These are phyloP conservation scores for Acanthoscelides obtectus DNA, from an alignment of 2,888 invertebrate genomes.

Conservation along the genomic window DNA sequence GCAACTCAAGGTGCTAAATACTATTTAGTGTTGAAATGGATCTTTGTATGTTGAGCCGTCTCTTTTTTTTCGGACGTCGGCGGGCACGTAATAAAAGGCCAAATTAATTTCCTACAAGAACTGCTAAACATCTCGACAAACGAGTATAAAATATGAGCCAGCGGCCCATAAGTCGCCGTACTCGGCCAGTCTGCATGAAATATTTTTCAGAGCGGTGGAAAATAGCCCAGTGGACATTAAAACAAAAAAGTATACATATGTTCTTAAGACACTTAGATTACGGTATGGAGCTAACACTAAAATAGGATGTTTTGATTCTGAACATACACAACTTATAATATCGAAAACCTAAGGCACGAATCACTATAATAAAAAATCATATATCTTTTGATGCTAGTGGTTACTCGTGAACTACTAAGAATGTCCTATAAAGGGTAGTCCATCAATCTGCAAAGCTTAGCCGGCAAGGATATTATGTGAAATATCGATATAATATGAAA, in stretches of 20 bases:
- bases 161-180: background rate
- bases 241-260: background rate
- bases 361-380: too few species aligned
- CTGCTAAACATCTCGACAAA: constrained; percentile 43
- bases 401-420: too few species aligned
- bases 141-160: constrained; percentile 42
- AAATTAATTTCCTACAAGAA: constrained; percentile 43
- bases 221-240: background rate
- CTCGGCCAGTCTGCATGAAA: background rate
- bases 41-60: background rate
- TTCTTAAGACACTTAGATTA: too few species aligned
- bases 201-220: background rate
- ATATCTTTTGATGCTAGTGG: too few species aligned
- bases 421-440: too few species aligned
- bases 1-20: background rate
- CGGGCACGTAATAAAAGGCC: constrained; percentile 26
- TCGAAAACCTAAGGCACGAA: too few species aligned
- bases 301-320: too few species aligned
- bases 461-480: too few species aligned
- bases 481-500: too few species aligned
- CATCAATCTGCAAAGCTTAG: too few species aligned
- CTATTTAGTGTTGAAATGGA: background rate
- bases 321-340: too few species aligned
- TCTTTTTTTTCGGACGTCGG: constrained; percentile 1
- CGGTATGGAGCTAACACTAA: too few species aligned